Base-by-base conservation (phyloP, 2,797 vertebrate species). In the Orestias chungarensis region DNA sequence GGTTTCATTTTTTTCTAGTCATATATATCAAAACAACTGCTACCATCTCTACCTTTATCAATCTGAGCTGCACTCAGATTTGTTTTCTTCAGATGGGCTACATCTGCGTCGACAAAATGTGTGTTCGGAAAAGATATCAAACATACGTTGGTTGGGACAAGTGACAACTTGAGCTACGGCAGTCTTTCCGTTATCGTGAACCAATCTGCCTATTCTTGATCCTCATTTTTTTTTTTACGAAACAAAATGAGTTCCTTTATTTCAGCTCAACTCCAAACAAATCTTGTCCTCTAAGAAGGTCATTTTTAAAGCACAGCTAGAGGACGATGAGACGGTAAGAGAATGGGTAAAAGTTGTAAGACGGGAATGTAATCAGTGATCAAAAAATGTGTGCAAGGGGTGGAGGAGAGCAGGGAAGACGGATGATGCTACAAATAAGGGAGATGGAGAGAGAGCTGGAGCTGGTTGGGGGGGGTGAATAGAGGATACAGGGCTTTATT, bases 401-500 rank as follows among this genome's bases (percentile, higher is more conserved):
- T 80, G 61, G n/a, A 75, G 64, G 73, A 66, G 66, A 66, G 71
- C 71, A 52, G 71, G 74, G 46, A 52, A 86, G 84, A 86, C 84
- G 79, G 80, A 86, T 87, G 86, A 85, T 80, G 76, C 57, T 83
- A 86, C 66, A 82, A 79, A 82, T 67, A 68, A 74, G 78, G 50
- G 79, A 80, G 83, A 64, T 18, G 25, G 78, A 68, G 83, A 73
- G 81, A 59, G 82, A 86, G 83, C 77, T 76, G 54, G 88, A 81
- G 76, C 76, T 5, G 49, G 42, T 62, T 62, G 71, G 68, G 75
- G 46, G 74, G 68, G 66, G n/a, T 78, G 83, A 79, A 71, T 72
- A 72, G 82, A 76, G 85, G 81, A 83, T 86, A 90, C 86, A 90
- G 91, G 87, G 93, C 93, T 94, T 93, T 94, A 95, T 94, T 94